These are phyloP conservation scores for Amia ocellicauda DNA, from an alignment of 2,113 vertebrate genomes.

Conservation along the genomic window DNA sequence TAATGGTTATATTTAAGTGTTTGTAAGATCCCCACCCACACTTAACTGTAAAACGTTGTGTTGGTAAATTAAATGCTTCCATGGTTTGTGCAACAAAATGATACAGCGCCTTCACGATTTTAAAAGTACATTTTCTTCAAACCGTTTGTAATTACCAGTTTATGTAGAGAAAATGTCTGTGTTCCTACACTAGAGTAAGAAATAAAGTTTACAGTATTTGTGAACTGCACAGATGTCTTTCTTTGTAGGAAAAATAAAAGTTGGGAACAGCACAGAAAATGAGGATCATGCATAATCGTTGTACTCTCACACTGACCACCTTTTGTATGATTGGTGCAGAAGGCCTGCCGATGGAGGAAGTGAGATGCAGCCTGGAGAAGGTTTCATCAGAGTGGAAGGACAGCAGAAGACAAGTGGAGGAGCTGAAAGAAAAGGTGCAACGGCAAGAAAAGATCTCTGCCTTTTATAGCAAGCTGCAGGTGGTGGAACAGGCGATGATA, in stretches of 20 bases:
- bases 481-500: constrained; percentile 60
- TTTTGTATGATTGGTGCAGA: constrained; percentile 51
- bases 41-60: constrained; percentile 36
- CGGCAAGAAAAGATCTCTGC: constrained; percentile 68
- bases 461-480: constrained; percentile 65
- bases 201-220: no score
- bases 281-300: no score
- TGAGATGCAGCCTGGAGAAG: constrained; percentile 57
- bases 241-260: no score
- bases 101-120: no score
- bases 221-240: no score
- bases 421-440: constrained; percentile 60
- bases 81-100: no score
- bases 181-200: no score
- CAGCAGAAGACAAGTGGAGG: constrained; percentile 61
- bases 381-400: constrained; percentile 67
- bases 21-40: constrained; percentile 27
- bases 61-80: constrained; percentile 32
- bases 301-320: not conserved
- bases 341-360: constrained; percentile 57
- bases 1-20: not conserved
- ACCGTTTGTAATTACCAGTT: no score
- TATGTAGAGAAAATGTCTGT: no score
- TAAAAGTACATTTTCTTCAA: no score
- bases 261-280: no score